Base-by-base conservation (phyloP, 2,888 invertebrate species). In the Endomychus coccineus region DNA sequence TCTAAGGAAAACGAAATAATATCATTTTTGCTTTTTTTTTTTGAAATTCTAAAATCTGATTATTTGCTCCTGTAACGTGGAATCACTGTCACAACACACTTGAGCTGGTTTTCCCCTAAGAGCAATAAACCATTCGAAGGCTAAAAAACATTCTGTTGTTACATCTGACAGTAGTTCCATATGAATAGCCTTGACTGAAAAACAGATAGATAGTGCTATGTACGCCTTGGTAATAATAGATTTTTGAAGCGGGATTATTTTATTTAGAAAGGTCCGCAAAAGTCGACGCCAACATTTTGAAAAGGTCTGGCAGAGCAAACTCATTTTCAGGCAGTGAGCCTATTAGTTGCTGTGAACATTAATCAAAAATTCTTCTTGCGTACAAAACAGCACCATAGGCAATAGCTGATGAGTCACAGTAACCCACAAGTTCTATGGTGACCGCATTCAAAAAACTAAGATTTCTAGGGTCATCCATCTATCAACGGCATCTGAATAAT, bases 391-490 rank as follows among this genome's bases (percentile, higher is more conserved):
- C 28, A 2, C 36, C 34, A 36, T 28, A 33, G 1, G 34, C 33
- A 16, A 13, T 21, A 24, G 19, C 14, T 3, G 41, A 38, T 11
- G 34, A 27, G 14, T 41, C 41, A 13, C 34, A 41, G 34, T 21
- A 34, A 4, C 37, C 34, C 11, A 34, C 9, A 19, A 40, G 25
- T 15, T 40, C 40, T 4, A 40, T 11, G 6, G 15, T 12, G 11
- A n/a, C 10, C 3, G 4, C 10, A 5, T 14, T 30, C 7, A 14
- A 12, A 4, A 30, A 30, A 7, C 21, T 9, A 19, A 35, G 14
- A 28, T 21, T 27, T 28, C 35, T 27, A 7, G 28, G 19, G 19
- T 28, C 13, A 12, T 35, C 9, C 3, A 35, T 4, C 13, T 16
- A 3, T 19, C 6, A n/a, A n/a, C n/a, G n/a, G 15, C 27, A 35